Base-by-base conservation (phyloP, 2,888 invertebrate genomes). In the Apamea epomidion region DNA sequence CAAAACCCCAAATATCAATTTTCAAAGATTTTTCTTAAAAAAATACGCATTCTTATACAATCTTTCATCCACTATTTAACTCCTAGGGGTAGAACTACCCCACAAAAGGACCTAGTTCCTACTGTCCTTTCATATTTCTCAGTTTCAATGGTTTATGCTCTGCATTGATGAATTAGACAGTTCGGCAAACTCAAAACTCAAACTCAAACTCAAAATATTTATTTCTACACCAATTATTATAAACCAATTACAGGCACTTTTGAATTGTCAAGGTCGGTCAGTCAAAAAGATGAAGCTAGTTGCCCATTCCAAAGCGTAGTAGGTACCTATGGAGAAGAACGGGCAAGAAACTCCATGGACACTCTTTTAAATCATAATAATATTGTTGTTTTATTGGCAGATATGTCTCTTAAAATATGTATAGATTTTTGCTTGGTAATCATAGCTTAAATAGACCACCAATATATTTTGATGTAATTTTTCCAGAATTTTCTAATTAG, bases 401-500 rank as follows among this genome's bases (percentile, higher is more conserved):
- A 58, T 58, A 69, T 42, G 3, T 60, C n/a, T n/a, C 58, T 37
- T 58, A 58, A 58, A 58, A n/a, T 58, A n/a, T n/a, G 0, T 58
- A 58, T 10, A 58, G 25, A 25, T 4, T 58, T 10, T 58, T 58
- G 58, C 1, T n/a, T 58, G 25, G 12, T 58, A 58, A n/a, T 58
- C 4, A 58, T 58, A 5, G 58, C 25, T 58, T 25, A 58, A 54
- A 54, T 54, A 58, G 1, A 10, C 54, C 54, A 58, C 54, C 25
- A 25, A 58, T n/a, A n/a, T n/a, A n/a, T n/a, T 12, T 58, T n/a
- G 4, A 14, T n/a, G n/a, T 58, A 5, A 1, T 60, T 79, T 58
- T 64, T 64, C 5, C 21, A n/a, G 2, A 73, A 71, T 29, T 7
- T 29, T n/a, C 32, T 54, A 67, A 80, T 74, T 45, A 70, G 12